Base-by-base conservation (phyloP, 1,140 invertebrate species). In the Ylistrum balloti region DNA sequence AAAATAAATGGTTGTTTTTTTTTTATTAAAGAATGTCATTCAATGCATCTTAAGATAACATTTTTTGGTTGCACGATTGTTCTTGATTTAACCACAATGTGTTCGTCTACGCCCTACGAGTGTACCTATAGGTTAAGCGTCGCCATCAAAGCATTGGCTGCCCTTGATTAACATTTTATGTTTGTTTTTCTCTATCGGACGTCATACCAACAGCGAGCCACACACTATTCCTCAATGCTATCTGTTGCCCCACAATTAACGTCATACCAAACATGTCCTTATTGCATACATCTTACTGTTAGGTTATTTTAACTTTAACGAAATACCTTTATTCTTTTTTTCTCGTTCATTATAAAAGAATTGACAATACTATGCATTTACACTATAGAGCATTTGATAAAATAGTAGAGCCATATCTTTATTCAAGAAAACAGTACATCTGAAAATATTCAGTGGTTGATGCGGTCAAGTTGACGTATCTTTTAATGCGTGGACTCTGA, bases 211-310 rank as follows among this genome's bases (percentile, higher is more conserved):
- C 22, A 28, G 56, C n/a, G 22, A n/a, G 56, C 56, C 56, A 28
- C 22, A 74, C 56, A 28, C 5, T 74, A 74, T 74, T 74, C 56
- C 56, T 28, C 56, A 74, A 74, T 74, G 56, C 56, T 74, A 74
- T 74, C 56, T 74, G 56, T 74, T 74, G 56, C 56, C 56, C 56
- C 56, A 74, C 56, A 74, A 74, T 74, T 74, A 74, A 74, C n/a
- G 56, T 74, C 56, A 28, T 9, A 74, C 56, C 56, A 1, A 74
- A 74, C 56, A 74, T 74, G 56, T 74, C 22, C n/a, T 74, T 11
- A 74, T 45, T 45, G n/a, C 28, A 74, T 74, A 74, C n/a, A 3
- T 17, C 17, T 1, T 17, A 45, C 10, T 38, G 35, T 13, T 15
- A 1, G 1, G 41, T 45, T 45, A 45, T 9, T 45, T n/a, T 38